Conservation (phyloP, 37 sponge, comb jelly and placozoan genomes). For the Geodia barretti region DNA sequence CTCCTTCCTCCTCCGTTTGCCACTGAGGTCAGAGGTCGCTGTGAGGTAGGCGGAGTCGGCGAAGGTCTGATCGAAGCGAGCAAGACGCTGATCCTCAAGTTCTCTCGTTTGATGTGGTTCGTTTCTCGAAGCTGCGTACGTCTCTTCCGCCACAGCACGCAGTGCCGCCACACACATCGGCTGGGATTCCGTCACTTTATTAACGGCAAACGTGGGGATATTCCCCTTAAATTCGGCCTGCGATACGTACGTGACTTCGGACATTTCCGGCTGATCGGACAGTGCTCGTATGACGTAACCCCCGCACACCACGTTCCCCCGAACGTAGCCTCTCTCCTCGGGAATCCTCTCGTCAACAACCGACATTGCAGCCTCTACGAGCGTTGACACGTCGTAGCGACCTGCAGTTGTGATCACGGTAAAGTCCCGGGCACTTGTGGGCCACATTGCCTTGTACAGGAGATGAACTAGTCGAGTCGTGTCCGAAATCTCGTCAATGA, state of each 20-base stretch:
- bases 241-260: constrained; percentile 65
- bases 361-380: constrained; percentile 42
- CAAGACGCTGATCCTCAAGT: constrained; percentile 18
- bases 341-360: constrained; percentile 54
- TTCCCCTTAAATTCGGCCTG: constrained; percentile 78
- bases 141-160: constrained; percentile 41
- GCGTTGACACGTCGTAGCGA: constrained; percentile 29
- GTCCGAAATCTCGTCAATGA: constrained; percentile 18
- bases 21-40: too few relatives aligned
- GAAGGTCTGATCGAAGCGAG: too few relatives aligned
- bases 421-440: constrained; percentile 77
- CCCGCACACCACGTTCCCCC: constrained; percentile 57
- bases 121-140: constrained; percentile 21
- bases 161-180: constrained; percentile 70
- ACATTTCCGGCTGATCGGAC: constrained; percentile 20
- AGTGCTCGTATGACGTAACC: constrained; percentile 62
- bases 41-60: too few relatives aligned
- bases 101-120: constrained; percentile 33
- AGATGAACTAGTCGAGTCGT: constrained; percentile 38
- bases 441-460: constrained; percentile 73
- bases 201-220: constrained; percentile 71
- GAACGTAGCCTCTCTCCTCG: constrained; percentile 62
- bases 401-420: constrained; percentile 31
- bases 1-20: not conserved
- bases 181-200: constrained; percentile 69